Evolutionary conservation across 1,140 invertebrate species (phyloP).

Genomic region (Stenopsyche tienmushanensis): DNA sequence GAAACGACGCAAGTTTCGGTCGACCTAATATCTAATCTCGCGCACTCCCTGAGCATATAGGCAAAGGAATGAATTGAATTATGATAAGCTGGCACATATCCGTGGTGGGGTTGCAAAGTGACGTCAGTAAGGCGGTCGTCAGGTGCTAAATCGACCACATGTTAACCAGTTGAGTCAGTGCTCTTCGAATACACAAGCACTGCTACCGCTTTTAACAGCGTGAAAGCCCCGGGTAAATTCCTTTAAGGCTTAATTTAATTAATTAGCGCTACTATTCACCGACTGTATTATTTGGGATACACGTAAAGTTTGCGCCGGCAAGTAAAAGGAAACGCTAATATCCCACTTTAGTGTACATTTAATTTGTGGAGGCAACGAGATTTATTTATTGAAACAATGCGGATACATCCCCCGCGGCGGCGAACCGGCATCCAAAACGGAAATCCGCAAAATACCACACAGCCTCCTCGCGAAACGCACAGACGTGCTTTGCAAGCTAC

Average conservation of each 20-base stretch:
- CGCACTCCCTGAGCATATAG: too few species aligned
- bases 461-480: background rate
- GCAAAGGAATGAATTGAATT: too few species aligned
- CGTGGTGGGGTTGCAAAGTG: too few species aligned
- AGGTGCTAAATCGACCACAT: conserved; percentile 39
- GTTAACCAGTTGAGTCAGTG: conserved; percentile 21
- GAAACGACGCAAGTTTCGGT: too few species aligned
- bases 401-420: background rate
- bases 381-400: conserved; percentile 22
- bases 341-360: conserved; percentile 15
- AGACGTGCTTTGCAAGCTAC: background rate
- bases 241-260: conserved; percentile 39
- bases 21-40: too few species aligned
- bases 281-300: conserved; percentile 39
- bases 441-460: background rate
- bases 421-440: background rate
- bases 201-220: conserved; percentile 25
- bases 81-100: too few species aligned
- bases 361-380: conserved; percentile 18
- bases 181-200: too few species aligned
- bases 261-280: conserved; percentile 34
- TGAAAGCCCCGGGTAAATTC: conserved; percentile 35
- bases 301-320: background rate
- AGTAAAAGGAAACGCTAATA: conserved; percentile 4
- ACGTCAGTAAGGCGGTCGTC: conserved; percentile 29